These are phyloP conservation scores for Sigmodon hispidus DNA, from an alignment of 2,113 vertebrate genomes.

Conservation along the genomic window DNA sequence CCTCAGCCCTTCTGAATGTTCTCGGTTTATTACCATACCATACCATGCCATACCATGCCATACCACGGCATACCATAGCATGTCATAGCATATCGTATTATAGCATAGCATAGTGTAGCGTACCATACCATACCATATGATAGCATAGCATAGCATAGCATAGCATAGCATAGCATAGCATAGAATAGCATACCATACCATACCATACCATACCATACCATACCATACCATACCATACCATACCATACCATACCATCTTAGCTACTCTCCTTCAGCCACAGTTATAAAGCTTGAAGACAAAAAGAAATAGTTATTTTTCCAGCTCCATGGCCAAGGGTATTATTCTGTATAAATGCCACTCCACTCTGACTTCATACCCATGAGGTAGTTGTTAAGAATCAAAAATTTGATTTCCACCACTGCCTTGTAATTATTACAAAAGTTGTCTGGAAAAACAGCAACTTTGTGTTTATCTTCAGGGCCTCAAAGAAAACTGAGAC, in stretches of 20 bases:
- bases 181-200: not conserved
- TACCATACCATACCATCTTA: not conserved
- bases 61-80: not conserved
- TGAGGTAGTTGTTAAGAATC: not conserved
- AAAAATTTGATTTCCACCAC: not conserved
- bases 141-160: not conserved
- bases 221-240: not conserved
- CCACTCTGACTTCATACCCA: not conserved
- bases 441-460: not conserved
- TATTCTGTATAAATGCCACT: not conserved
- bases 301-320: not conserved
- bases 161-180: not conserved
- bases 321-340: not conserved
- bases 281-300: not conserved
- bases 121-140: not conserved
- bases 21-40: not conserved
- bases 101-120: too few relatives aligned
- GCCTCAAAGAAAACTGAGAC: not conserved
- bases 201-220: not conserved
- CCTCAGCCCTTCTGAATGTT: not conserved
- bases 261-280: not conserved
- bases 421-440: not conserved
- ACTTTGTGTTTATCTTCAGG: conserved; percentile 24
- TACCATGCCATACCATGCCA: too few relatives aligned
- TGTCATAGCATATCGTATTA: not conserved